Evolutionary conservation across 2,113 vertebrate species (phyloP).

Genomic region (Stegastes partitus): DNA sequence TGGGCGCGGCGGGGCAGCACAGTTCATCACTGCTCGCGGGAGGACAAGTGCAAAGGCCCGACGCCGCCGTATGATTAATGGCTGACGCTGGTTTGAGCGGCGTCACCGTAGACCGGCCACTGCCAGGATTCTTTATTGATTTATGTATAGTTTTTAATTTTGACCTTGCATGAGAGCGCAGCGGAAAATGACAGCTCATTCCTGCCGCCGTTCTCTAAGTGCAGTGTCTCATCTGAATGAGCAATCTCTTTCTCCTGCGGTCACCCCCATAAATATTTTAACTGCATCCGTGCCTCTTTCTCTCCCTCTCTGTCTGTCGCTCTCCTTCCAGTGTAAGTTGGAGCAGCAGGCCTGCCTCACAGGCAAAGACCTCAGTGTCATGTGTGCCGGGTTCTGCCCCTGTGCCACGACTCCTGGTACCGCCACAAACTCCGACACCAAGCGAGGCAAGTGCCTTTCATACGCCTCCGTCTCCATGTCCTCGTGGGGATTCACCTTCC

Average conservation of each 20-base stretch:
- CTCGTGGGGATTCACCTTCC: background rate
- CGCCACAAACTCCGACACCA: slow-evolving; percentile 75
- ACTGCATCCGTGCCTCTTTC: slow-evolving; percentile 30
- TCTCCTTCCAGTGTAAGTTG: slow-evolving; percentile 87
- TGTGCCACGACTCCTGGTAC: slow-evolving; percentile 82
- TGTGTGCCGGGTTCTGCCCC: slow-evolving; percentile 92
- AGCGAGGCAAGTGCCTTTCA: slow-evolving; percentile 71
- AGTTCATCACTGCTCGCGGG: slow-evolving; percentile 65
- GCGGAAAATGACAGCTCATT: slow-evolving; percentile 70
- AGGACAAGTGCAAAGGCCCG: slow-evolving; percentile 48
- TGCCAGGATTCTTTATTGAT: slow-evolving; percentile 72
- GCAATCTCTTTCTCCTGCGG: slow-evolving; percentile 66
- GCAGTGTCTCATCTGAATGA: slow-evolving; percentile 75
- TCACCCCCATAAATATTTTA: slow-evolving; percentile 76
- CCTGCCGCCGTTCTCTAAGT: slow-evolving; percentile 59
- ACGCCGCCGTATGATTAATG: slow-evolving; percentile 76
- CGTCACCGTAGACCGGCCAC: slow-evolving; percentile 33
- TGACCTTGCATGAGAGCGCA: slow-evolving; percentile 77
- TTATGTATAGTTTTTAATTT: slow-evolving; percentile 80
- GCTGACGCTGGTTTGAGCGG: slow-evolving; percentile 48
- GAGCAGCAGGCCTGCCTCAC: slow-evolving; percentile 96
- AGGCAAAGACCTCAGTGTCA: slow-evolving; percentile 91
- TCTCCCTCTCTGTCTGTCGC: slow-evolving; percentile 27
- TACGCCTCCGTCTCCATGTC: background rate
- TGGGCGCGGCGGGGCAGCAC: slow-evolving; percentile 55